These are phyloP conservation scores for Syrphus vitripennis DNA, from an alignment of 2,888 invertebrate species.

Conservation along the genomic window DNA sequence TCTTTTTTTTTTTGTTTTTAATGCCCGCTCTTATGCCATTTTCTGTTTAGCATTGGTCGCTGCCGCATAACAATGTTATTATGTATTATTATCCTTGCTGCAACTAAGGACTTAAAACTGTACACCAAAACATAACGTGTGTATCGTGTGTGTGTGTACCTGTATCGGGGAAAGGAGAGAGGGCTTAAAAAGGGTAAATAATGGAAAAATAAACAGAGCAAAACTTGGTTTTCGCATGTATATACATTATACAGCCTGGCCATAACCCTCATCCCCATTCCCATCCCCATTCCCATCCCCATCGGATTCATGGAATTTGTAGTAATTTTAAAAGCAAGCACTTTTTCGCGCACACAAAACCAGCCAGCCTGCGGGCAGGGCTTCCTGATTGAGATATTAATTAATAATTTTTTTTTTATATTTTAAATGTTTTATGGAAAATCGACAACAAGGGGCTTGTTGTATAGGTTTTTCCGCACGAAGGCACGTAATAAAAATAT, in stretches of 20 bases:
- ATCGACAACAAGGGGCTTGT: slow-evolving; percentile 3
- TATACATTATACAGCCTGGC: neutral
- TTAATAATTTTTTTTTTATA: slow-evolving; percentile 32
- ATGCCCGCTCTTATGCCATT: neutral
- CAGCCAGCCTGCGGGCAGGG: neutral
- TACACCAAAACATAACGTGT: neutral
- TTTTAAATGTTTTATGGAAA: slow-evolving; percentile 21
- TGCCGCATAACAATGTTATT: slow-evolving; percentile 27
- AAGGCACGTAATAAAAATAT: slow-evolving; percentile 26
- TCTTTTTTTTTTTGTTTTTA: too few species aligned
- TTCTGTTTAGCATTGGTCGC: slow-evolving; percentile 21
- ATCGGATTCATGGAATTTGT: too few species aligned
- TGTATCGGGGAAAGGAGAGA: neutral
- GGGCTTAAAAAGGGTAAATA: slow-evolving; percentile 18
- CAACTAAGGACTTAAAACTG: neutral
- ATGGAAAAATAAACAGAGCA: slow-evolving; percentile 37
- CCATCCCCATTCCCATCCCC: too few species aligned
- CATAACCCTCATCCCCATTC: neutral
- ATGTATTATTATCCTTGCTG: slow-evolving; percentile 11
- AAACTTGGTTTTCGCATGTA: slow-evolving; percentile 3
- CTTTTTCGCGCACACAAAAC: slow-evolving; percentile 10
- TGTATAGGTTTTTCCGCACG: slow-evolving; percentile 20
- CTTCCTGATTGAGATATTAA: slow-evolving; percentile 54
- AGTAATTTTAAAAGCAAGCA: slow-evolving; percentile 29
- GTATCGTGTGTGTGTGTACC: neutral